Evolutionary conservation across 2,797 vertebrate species (phyloP).

Genomic region (Peromyscus melanophrys): DNA sequence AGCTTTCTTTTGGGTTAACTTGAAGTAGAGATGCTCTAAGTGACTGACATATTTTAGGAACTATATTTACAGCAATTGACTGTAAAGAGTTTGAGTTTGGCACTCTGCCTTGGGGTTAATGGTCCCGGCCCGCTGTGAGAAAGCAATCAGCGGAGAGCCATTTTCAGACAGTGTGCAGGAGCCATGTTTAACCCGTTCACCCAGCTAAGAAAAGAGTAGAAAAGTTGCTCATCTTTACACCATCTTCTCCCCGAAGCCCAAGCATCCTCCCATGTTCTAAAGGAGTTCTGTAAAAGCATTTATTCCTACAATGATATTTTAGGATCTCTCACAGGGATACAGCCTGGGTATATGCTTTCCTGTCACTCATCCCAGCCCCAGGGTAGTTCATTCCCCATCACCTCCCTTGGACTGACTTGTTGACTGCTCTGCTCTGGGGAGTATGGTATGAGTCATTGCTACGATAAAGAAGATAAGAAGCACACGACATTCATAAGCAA

Average conservation of each 20-base stretch:
- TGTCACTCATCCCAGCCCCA: background rate
- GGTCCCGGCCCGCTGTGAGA: background rate
- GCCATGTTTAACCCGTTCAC: background rate
- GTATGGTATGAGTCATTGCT: background rate
- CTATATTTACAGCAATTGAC: background rate
- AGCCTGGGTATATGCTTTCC: background rate
- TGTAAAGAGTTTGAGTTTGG: background rate
- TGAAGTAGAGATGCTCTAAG: background rate
- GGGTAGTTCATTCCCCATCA: background rate
- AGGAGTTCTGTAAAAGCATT: background rate
- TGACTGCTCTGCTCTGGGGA: background rate
- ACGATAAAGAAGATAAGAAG: background rate
- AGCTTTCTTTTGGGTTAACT: background rate
- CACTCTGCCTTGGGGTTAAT: background rate
- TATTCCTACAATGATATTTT: background rate
- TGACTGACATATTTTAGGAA: background rate
- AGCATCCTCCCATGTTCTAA: background rate
- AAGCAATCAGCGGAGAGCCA: background rate
- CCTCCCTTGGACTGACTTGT: background rate
- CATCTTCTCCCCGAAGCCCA: background rate
- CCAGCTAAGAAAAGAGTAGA: background rate
- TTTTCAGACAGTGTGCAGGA: background rate
- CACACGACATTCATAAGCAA: background rate
- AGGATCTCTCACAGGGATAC: background rate
- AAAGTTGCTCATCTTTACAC: background rate